Evolutionary conservation across 2,797 vertebrate genomes (phyloP).

Genomic region (Tiaroga cobitis): DNA sequence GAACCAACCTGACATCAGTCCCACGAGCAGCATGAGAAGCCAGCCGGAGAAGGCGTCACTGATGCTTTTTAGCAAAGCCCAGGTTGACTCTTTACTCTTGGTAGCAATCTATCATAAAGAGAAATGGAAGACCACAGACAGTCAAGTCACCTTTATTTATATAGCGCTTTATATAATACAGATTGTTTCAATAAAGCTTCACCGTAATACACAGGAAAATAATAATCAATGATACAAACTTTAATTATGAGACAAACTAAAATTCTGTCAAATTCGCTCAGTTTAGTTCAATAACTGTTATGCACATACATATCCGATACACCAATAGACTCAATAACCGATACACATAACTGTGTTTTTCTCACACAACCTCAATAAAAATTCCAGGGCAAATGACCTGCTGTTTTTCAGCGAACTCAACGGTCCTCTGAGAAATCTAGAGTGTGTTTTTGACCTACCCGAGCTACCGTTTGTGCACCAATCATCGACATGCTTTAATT

Average conservation of each 20-base stretch:
- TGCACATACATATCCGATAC: no score
- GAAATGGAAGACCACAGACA: background rate
- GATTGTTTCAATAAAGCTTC: background rate
- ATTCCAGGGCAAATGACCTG: no score
- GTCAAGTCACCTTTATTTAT: background rate
- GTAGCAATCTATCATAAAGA: constrained; percentile 78
- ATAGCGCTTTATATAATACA: background rate
- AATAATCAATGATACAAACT: background rate
- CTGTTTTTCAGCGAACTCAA: no score
- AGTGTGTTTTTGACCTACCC: no score
- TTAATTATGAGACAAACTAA: background rate
- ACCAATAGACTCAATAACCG: no score
- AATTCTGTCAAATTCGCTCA: no score
- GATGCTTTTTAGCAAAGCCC: constrained; percentile 84
- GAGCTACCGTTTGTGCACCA: no score
- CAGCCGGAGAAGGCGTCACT: constrained; percentile 88
- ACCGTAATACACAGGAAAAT: background rate
- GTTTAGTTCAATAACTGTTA: no score
- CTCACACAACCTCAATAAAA: no score
- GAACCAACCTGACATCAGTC: constrained; percentile 81
- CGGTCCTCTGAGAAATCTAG: no score
- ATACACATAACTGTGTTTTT: background rate
- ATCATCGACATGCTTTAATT: no score
- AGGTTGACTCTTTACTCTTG: constrained; percentile 85
- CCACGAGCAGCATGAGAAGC: constrained; percentile 86